Conservation (phyloP, 2,888 invertebrate genomes). For the Stenodera caucasica region DNA sequence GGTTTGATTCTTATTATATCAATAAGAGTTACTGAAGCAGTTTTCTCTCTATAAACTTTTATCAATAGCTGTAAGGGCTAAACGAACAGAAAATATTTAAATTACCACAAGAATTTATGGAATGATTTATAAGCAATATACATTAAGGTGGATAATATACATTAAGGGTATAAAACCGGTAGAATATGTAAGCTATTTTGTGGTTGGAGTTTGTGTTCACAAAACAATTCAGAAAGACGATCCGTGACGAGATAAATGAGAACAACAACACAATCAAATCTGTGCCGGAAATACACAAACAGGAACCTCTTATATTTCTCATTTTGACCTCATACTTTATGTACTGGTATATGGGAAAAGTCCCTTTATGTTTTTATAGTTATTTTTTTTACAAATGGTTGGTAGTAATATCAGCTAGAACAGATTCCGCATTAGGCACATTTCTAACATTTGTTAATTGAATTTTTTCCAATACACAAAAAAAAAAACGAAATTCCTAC, state of each 20-base stretch:
- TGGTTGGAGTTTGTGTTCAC: constrained; percentile 16
- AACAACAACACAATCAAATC: neutral
- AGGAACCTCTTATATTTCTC: neutral
- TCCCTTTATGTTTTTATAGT: neutral
- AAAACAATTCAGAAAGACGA: constrained; percentile 17
- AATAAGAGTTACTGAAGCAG: too few species aligned
- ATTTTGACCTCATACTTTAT: neutral
- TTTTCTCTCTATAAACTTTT: too few species aligned
- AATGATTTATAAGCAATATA: neutral
- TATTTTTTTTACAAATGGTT: constrained; percentile 2
- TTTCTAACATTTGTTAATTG: constrained; percentile 2
- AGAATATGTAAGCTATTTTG: constrained; percentile 18
- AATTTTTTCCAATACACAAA: neutral
- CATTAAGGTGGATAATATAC: constrained; percentile 7
- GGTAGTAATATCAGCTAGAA: neutral
- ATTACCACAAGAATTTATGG: too few species aligned
- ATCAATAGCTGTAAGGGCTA: too few species aligned
- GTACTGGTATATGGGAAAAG: neutral
- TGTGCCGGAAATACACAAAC: constrained; percentile 1
- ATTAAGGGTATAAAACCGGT: neutral
- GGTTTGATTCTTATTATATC: too few species aligned
- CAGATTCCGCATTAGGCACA: neutral
- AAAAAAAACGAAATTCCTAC: neutral
- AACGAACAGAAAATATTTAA: too few species aligned
- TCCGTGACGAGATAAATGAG: neutral